These are phyloP conservation scores for Papilio machaon DNA, from an alignment of 1,140 invertebrate species.

Conservation along the genomic window DNA sequence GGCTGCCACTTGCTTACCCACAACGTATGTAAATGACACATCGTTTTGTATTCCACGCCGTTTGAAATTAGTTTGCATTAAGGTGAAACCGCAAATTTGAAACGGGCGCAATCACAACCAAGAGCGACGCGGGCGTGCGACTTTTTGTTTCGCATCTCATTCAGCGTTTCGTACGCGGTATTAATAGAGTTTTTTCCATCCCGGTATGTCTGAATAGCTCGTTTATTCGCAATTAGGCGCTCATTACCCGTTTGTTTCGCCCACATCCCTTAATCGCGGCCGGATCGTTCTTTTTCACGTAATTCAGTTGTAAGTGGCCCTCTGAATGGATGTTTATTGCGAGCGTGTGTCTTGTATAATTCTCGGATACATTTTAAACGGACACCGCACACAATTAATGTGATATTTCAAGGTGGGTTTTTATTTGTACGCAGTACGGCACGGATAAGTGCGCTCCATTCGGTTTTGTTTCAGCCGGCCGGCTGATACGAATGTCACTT, in stretches of 20 bases:
- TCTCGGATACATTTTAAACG: slow-evolving; percentile 33
- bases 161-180: slow-evolving; percentile 53
- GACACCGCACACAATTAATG: slow-evolving; percentile 34
- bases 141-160: slow-evolving; percentile 48
- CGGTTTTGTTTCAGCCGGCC: slow-evolving; percentile 32
- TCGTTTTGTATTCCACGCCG: not conserved
- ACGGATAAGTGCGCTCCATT: slow-evolving; percentile 13
- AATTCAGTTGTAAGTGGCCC: slow-evolving; percentile 62
- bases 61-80: slow-evolving; percentile 22
- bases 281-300: slow-evolving; percentile 53
- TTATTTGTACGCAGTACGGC: slow-evolving; percentile 7
- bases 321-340: slow-evolving; percentile 60
- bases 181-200: slow-evolving; percentile 67
- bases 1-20: not conserved
- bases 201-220: slow-evolving; percentile 66
- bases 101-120: not conserved
- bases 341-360: slow-evolving; percentile 52
- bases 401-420: slow-evolving; percentile 30
- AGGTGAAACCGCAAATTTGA: slow-evolving; percentile 22
- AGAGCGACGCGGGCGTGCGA: slow-evolving; percentile 22
- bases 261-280: slow-evolving; percentile 62
- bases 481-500: slow-evolving; percentile 24
- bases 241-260: slow-evolving; percentile 71
- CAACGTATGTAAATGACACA: slow-evolving; percentile 7
- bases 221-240: slow-evolving; percentile 72